These are phyloP conservation scores for Lerista edwardsae DNA, from an alignment of 2,797 vertebrate species.

Conservation along the genomic window DNA sequence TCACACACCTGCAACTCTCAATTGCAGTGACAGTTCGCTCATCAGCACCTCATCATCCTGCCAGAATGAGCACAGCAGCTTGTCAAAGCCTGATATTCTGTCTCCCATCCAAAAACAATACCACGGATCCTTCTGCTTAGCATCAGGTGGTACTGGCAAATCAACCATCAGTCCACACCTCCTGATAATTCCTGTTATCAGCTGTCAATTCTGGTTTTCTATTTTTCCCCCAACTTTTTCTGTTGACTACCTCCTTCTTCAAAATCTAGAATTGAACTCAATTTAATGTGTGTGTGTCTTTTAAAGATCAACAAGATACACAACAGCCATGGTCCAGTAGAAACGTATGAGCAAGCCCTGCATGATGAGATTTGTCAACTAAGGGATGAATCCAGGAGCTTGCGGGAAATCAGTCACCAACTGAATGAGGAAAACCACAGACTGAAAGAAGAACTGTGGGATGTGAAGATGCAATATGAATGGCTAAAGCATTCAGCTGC, in stretches of 20 bases:
- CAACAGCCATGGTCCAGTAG: neutral
- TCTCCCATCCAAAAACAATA: too few species aligned
- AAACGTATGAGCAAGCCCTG: constrained; percentile 28
- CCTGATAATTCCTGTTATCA: neutral
- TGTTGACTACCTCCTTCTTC: neutral
- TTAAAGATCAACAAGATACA: constrained; percentile 37
- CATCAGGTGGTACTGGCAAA: too few species aligned
- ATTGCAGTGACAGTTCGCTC: too few species aligned
- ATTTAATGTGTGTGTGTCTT: neutral
- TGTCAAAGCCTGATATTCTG: too few species aligned
- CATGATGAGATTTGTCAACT: constrained; percentile 52
- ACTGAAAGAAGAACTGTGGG: constrained; percentile 57
- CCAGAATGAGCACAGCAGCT: too few species aligned
- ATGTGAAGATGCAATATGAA: constrained; percentile 46
- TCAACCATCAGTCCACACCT: too few species aligned
- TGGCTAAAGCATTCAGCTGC: constrained; percentile 3
- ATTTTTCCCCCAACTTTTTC: neutral
- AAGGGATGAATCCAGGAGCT: constrained; percentile 42
- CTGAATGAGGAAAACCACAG: constrained; percentile 53
- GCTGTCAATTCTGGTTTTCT: too few species aligned
- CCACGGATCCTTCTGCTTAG: too few species aligned
- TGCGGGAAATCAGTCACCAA: constrained; percentile 49
- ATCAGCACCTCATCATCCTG: too few species aligned
- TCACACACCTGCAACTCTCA: too few species aligned
- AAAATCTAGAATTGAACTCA: neutral